These are phyloP conservation scores for Terrapene triunguis DNA, from an alignment of 2,113 vertebrate genomes.

Conservation along the genomic window DNA sequence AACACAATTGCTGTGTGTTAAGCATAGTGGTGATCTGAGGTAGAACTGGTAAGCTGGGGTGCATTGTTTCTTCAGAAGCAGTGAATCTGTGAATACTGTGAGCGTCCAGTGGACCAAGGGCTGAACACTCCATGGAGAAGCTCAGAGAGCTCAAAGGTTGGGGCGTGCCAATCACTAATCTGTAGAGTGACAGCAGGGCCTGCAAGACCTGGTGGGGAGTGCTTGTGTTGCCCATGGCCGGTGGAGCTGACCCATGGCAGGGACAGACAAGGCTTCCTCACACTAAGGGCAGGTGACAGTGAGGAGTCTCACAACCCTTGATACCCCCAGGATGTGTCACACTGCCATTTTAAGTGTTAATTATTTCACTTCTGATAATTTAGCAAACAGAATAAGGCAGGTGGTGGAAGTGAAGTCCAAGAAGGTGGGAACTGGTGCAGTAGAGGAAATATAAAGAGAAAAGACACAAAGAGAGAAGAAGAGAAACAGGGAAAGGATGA, in stretches of 20 bases:
- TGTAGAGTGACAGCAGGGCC: not conserved
- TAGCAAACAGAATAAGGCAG: constrained; percentile 46
- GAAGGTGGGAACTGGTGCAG: not conserved
- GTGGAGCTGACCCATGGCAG: not conserved
- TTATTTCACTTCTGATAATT: constrained; percentile 50
- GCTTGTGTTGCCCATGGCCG: not conserved
- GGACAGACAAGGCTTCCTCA: not conserved
- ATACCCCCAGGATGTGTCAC: not conserved
- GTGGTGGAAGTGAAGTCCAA: not conserved
- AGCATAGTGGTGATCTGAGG: not conserved
- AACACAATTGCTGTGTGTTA: not conserved
- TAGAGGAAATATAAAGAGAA: not conserved
- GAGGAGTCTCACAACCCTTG: not conserved
- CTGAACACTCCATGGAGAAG: not conserved
- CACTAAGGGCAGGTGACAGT: not conserved
- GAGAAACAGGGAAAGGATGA: not conserved
- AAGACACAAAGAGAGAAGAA: accelerated
- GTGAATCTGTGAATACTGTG: not conserved
- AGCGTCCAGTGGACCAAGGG: not conserved
- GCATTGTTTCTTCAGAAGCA: not conserved
- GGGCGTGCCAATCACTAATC: not conserved
- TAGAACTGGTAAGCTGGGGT: not conserved
- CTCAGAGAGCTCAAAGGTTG: not conserved
- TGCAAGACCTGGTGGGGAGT: not conserved
- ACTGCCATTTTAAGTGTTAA: constrained; percentile 51